Conservation (phyloP, 1,140 invertebrate species). For the Andricus grossulariae region DNA sequence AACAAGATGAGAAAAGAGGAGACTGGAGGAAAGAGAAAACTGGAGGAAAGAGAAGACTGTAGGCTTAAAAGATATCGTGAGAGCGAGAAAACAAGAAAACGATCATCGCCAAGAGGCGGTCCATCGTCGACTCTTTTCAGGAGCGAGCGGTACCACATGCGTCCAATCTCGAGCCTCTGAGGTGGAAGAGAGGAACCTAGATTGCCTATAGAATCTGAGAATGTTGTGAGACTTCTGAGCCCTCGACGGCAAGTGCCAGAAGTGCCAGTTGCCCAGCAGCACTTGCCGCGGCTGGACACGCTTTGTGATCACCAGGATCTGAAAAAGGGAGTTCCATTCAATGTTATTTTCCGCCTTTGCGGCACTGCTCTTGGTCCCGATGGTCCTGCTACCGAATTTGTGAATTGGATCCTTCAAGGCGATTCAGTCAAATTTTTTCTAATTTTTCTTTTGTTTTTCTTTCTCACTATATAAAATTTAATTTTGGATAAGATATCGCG, state of each 20-base stretch:
- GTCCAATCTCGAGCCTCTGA: neutral
- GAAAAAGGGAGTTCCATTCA: neutral
- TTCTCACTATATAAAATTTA: neutral
- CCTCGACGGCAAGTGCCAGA: conserved; percentile 48
- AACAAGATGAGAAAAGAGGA: neutral
- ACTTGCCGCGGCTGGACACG: conserved; percentile 61
- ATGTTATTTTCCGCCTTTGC: conserved; percentile 15
- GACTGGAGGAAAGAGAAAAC: conserved; percentile 9
- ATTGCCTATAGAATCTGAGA: conserved; percentile 1
- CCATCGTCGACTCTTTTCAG: conserved; percentile 6
- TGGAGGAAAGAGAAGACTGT: conserved; percentile 25
- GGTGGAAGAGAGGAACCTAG: conserved; percentile 3
- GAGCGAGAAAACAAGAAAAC: conserved; percentile 18
- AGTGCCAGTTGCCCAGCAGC: conserved; percentile 65
- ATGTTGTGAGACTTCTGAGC: conserved; percentile 36
- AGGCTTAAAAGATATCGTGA: conserved; percentile 34
- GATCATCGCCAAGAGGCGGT: conserved; percentile 3
- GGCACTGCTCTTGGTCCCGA: conserved; percentile 19
- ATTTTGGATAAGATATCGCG: neutral
- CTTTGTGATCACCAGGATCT: conserved; percentile 10
- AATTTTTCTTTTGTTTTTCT: neutral
- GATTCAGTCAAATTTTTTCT: neutral
- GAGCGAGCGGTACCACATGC: conserved; percentile 16
- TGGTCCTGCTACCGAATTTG: neutral
- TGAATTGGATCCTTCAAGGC: neutral